Evolutionary conservation across 2,797 vertebrate species (phyloP).

Genomic region (Meda fulgida): DNA sequence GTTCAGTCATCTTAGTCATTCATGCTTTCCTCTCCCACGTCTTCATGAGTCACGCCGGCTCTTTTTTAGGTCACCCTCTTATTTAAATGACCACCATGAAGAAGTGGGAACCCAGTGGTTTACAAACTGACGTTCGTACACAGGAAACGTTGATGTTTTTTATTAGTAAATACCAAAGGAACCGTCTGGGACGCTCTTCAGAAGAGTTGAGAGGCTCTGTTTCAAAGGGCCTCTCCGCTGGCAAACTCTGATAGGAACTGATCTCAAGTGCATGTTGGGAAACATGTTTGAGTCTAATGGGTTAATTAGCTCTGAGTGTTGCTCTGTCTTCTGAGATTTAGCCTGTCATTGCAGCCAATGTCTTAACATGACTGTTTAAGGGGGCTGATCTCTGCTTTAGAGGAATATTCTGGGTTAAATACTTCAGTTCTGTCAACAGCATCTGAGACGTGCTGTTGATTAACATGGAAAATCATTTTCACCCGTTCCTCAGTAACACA

Average conservation of each 20-base stretch:
- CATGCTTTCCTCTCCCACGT: constrained; percentile 43
- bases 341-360: constrained; percentile 62
- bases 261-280: constrained; percentile 77
- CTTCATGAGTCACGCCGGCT: constrained; percentile 26
- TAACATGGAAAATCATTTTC: neutral
- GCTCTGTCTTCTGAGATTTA: constrained; percentile 78
- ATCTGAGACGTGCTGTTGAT: neutral
- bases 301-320: constrained; percentile 79
- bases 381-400: constrained; percentile 54
- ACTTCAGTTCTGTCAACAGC: neutral
- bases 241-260: constrained; percentile 79
- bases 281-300: constrained; percentile 77
- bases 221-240: constrained; percentile 80
- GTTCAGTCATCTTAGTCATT: constrained; percentile 43
- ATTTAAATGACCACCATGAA: constrained; percentile 54
- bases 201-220: constrained; percentile 72
- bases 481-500: neutral
- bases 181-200: constrained; percentile 77
- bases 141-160: constrained; percentile 30
- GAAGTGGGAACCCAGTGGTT: constrained; percentile 67
- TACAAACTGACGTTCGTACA: constrained; percentile 22
- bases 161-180: constrained; percentile 77
- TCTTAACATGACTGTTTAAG: constrained; percentile 66
- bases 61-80: constrained; percentile 21
- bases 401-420: constrained; percentile 53